phyloP scores from a whole-genome alignment of 37 sponge, comb jelly and placozoan genomes.

The Cliona cf. orientalis region DNA sequence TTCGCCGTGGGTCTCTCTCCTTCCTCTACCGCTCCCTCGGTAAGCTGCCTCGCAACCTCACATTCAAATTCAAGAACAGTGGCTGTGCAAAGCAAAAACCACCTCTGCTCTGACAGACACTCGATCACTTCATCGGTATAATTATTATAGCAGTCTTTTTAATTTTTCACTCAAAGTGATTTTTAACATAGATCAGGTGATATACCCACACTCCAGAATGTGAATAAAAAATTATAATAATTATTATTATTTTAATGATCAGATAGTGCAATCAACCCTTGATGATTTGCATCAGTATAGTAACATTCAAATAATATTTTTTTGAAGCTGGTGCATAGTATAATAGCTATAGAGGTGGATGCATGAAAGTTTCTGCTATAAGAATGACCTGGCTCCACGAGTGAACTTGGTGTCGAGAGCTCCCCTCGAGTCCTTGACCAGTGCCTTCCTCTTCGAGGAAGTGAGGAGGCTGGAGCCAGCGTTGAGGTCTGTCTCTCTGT shows the following conservation, averaged over 20 bases:
- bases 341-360: neutral
- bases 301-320: neutral
- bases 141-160: too few species aligned
- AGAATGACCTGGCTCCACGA: conserved; percentile 38
- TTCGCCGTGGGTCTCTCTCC: neutral
- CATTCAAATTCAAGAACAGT: too few species aligned
- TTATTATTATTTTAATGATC: too few species aligned
- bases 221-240: too few species aligned
- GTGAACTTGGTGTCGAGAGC: conserved; percentile 65
- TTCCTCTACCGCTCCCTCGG: neutral
- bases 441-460: conserved; percentile 47
- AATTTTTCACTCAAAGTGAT: too few species aligned
- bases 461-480: conserved; percentile 37
- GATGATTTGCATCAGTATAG: too few species aligned
- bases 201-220: too few species aligned
- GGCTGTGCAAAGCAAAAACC: neutral
- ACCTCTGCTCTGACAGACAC: neutral
- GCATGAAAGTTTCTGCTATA: too few species aligned
- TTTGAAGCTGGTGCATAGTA: neutral
- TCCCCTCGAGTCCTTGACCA: conserved; percentile 64
- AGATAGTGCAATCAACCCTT: too few species aligned
- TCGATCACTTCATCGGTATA: too few species aligned
- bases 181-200: too few species aligned
- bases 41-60: too few species aligned
- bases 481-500: conserved; percentile 74